Percentiles rank a stretch among this genome's conserved stretches.
Evolutionary conservation across 23 tunicate genomes (phyloP).

Genomic region (Halocynthia roretzi): DNA sequence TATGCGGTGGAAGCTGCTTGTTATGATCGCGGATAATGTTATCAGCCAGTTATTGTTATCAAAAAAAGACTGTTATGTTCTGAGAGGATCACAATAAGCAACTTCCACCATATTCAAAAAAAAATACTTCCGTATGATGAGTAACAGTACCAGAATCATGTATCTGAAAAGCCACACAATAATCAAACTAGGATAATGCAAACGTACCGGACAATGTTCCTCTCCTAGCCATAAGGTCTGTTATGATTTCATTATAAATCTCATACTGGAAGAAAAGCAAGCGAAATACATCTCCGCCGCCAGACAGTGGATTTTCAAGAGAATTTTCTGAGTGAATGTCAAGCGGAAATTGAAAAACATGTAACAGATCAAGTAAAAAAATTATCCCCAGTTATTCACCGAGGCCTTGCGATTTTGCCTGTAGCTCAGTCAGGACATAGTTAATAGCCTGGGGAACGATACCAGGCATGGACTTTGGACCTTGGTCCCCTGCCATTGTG

Average conservation of each 20-base stretch:
- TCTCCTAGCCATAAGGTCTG: constrained; percentile 76
- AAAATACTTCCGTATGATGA: no score
- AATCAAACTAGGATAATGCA: no score
- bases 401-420: constrained; percentile 10
- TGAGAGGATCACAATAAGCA: no score
- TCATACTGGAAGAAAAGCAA: constrained; percentile 75
- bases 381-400: not conserved
- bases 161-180: no score
- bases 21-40: no score
- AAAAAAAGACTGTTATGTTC: no score
- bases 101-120: no score
- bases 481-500: constrained; percentile 82
- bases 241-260: constrained; percentile 79
- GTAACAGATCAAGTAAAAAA: no score
- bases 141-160: no score
- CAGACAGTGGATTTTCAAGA: constrained; percentile 17
- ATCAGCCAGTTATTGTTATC: no score
- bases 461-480: constrained; percentile 61
- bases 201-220: constrained; percentile 63
- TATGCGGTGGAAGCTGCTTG: no score
- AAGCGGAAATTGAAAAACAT: no score
- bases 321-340: not conserved
- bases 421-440: constrained; percentile 40
- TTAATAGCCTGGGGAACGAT: constrained; percentile 76
- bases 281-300: constrained; percentile 25